Percentiles rank a stretch among this genome's conserved stretches.
These are phyloP conservation scores for Bos indicus DNA, from an alignment of 2,113 vertebrate genomes.

Conservation along the genomic window DNA sequence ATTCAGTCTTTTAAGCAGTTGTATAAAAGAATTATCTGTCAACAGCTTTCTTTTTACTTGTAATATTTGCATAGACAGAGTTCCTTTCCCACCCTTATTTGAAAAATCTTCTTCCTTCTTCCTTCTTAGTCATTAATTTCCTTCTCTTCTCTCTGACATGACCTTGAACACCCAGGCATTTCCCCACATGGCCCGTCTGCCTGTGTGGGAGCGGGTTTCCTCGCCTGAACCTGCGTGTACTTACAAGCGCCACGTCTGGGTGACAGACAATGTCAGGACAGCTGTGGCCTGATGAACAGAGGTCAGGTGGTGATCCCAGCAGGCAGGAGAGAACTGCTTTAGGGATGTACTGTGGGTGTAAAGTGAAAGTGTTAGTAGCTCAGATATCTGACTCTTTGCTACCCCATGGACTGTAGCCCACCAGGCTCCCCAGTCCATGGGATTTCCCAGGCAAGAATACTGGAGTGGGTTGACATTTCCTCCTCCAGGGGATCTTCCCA, in stretches of 20 bases:
- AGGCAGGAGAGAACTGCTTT: neutral
- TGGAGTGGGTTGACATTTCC: neutral
- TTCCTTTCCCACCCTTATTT: neutral
- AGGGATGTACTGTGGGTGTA: neutral
- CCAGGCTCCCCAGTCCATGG: neutral
- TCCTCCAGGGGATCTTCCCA: neutral
- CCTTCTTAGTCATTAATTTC: constrained; percentile 1
- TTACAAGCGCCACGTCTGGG: neutral
- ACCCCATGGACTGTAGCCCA: neutral
- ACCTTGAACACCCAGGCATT: neutral
- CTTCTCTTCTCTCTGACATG: neutral
- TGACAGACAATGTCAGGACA: neutral
- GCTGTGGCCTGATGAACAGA: neutral
- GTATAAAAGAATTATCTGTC: neutral
- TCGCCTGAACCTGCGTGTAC: neutral
- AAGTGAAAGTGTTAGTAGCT: neutral
- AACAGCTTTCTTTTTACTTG: neutral
- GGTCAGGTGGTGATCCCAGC: neutral
- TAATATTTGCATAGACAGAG: neutral
- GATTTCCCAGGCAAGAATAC: neutral
- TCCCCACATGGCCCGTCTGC: neutral
- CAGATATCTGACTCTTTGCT: neutral
- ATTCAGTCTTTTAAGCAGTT: neutral
- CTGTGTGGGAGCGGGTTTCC: neutral
- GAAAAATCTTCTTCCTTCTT: neutral